Base-by-base conservation (phyloP, 2,797 vertebrate genomes). In the Gymnoscopelus microlampas region DNA sequence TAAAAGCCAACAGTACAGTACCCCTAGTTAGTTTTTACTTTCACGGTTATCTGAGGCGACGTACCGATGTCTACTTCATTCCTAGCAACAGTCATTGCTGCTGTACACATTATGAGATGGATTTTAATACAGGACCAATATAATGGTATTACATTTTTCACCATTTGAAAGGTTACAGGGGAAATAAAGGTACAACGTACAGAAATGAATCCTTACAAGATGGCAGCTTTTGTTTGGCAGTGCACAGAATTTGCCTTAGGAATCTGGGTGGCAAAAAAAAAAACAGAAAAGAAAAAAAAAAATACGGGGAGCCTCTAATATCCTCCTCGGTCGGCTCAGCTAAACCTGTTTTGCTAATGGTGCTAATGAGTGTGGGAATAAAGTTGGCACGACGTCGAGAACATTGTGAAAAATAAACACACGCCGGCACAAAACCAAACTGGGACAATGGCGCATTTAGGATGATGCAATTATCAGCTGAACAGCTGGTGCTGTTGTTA, bases 301-400 rank as follows among this genome's bases (percentile, higher is more conserved):
- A 9, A 10, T 10, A 44, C 13, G 14, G 32, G 26, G 69, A 77
- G 39, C 53, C 74, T 61, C 59, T 56, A 6, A 78, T 63, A 35
- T 72, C 3, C 69, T 51, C 58, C 70, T 71, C 29, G 66, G 39
- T 80, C 60, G 50, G 12, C 68, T 48, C 49, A 60, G 54, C 48
- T 75, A 74, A 82, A 82, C 69, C 67, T 70, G 70, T 70, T 74
- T 65, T 55, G 44, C 61, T 70, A 79, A 86, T n/a, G 9, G n/a
- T 14, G 2, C 32, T 29, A 60, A 60, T 76, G 79, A 54, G 47
- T 77, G 65, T 76, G 60, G 24, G 68, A 85, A 77, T 60, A 82
- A 74, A 83, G 74, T 44, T 66, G 55, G 15, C 2, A n/a, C 53
- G 60, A 57, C 55, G 29, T 14, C 49, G 63, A 75, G 32, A 53